A percentile compares a stretch with the other conserved stretches of the same genome.
Conservation (phyloP, 2,113 vertebrate species). For the Indicator indicator region DNA sequence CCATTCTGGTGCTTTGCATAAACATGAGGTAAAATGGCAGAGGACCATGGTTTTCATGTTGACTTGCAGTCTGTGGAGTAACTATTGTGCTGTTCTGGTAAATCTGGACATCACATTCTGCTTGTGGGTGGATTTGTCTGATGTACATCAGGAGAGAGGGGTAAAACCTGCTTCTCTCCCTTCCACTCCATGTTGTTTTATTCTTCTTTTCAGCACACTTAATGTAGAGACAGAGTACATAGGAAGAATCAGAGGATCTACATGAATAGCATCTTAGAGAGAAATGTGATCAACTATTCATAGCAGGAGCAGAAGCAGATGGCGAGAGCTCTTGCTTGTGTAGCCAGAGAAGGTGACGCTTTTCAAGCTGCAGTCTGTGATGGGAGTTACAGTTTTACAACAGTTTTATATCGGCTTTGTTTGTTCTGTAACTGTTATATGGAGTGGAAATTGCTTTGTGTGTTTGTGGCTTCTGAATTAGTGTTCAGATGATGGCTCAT, state of each 20-base stretch:
- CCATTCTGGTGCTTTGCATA: neutral
- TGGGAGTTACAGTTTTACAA: neutral
- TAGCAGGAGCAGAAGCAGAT: neutral
- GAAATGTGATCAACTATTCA: neutral
- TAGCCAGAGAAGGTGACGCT: neutral
- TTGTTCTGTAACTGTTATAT: neutral
- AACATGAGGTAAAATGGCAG: neutral
- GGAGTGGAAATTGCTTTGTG: neutral
- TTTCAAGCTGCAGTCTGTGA: neutral
- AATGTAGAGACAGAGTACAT: neutral
- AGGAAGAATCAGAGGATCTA: neutral
- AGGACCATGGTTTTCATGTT: accelerated
- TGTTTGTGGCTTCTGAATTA: neutral
- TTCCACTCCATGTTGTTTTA: neutral
- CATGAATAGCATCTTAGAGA: neutral
- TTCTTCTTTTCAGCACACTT: neutral
- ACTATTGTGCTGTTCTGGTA: neutral
- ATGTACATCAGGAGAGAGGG: neutral
- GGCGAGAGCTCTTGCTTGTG: neutral
- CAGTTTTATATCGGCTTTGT: neutral
- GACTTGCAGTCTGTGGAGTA: neutral
- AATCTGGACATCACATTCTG: neutral
- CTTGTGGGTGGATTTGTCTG: neutral
- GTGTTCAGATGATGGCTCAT: neutral
- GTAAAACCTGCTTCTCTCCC: neutral